phyloP scores from a whole-genome alignment of 2,888 invertebrate species.

The Heteromurus nitidus region DNA sequence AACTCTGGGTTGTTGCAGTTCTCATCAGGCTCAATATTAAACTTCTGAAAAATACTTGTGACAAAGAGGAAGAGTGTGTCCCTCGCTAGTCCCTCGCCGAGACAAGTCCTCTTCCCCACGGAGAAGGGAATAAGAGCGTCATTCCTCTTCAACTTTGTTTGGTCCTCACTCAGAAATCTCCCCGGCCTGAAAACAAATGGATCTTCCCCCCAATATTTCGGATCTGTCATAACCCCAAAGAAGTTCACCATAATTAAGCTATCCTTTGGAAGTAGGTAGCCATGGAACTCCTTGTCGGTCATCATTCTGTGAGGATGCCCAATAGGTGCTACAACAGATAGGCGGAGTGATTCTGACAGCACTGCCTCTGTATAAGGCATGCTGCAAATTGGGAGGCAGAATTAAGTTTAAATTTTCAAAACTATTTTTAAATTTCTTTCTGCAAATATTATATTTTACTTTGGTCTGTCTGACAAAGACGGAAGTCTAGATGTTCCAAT shows the following conservation, averaged over 20 bases:
- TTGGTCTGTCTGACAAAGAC: conserved; percentile 35
- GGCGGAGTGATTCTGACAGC: conserved; percentile 63
- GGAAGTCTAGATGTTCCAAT: conserved; percentile 41
- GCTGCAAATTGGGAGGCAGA: conserved; percentile 22
- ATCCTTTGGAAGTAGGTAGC: conserved; percentile 62
- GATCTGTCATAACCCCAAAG: conserved; percentile 50
- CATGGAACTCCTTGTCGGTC: conserved; percentile 52
- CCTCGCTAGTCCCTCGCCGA: too few relatives aligned
- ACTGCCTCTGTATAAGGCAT: conserved; percentile 62
- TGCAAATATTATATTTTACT: too few relatives aligned
- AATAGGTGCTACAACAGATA: conserved; percentile 53
- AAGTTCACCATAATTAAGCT: conserved; percentile 66
- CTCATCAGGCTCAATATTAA: too few relatives aligned
- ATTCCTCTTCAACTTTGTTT: conserved; percentile 28
- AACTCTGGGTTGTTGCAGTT: too few relatives aligned
- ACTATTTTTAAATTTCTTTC: not conserved
- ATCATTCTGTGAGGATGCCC: conserved; percentile 64
- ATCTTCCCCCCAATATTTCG: conserved; percentile 67
- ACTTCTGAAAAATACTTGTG: too few relatives aligned
- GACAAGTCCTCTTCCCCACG: too few relatives aligned
- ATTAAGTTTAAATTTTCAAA: not conserved
- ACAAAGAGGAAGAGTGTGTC: too few relatives aligned
- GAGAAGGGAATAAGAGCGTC: conserved; percentile 55
- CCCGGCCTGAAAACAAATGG: conserved; percentile 66
- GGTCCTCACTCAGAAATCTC: conserved; percentile 63